These are phyloP conservation scores for Trichoplusia ni DNA, from an alignment of 1,140 invertebrate species.

Conservation along the genomic window DNA sequence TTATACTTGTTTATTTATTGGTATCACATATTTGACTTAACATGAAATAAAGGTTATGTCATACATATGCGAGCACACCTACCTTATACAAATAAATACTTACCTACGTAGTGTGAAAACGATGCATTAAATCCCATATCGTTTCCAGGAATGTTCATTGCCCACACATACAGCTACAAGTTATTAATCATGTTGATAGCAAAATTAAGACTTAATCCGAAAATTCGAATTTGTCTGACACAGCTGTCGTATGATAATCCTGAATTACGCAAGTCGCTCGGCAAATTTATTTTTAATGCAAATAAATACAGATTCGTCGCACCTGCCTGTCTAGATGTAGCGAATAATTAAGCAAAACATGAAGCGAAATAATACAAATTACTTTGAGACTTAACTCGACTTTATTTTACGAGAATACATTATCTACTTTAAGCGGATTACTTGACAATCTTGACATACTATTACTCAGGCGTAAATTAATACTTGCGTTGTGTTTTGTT, in stretches of 20 bases:
- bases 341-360: conserved; percentile 69
- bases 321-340: conserved; percentile 68
- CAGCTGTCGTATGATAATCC: conserved; percentile 69
- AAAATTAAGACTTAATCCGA: conserved; percentile 58
- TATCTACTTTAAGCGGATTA: conserved; percentile 47
- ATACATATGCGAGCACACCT: too few relatives aligned
- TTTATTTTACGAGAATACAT: conserved; percentile 53
- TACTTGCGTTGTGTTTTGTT: conserved; percentile 27
- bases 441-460: conserved; percentile 45
- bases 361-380: conserved; percentile 67
- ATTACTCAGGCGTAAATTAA: conserved; percentile 40
- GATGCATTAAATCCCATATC: too few relatives aligned
- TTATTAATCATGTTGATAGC: conserved; percentile 53
- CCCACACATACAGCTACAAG: conserved; percentile 27
- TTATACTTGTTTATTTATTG: too few relatives aligned
- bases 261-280: conserved; percentile 62
- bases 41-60: too few relatives aligned
- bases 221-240: conserved; percentile 61
- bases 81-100: too few relatives aligned
- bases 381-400: conserved; percentile 56
- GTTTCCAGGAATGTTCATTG: conserved; percentile 18
- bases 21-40: too few relatives aligned
- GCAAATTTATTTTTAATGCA: conserved; percentile 76
- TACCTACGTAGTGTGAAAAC: too few relatives aligned
- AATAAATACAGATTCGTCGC: conserved; percentile 77